Conservation (phyloP, 2,113 vertebrate species). For the Perognathus longimembris region DNA sequence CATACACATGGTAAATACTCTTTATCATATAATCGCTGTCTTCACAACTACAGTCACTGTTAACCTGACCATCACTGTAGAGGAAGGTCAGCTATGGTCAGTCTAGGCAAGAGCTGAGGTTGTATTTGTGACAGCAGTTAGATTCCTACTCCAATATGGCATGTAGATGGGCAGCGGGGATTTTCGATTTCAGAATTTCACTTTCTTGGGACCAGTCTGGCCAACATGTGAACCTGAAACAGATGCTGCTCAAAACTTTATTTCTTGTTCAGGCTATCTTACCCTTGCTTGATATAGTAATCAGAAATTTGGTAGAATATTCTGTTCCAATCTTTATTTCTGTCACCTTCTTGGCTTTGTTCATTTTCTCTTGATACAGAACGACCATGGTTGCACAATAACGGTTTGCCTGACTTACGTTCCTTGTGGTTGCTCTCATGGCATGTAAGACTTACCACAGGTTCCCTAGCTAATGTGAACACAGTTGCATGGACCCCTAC, state of each 20-base stretch:
- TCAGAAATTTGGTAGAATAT: not conserved
- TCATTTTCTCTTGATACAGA: not conserved
- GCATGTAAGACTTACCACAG: not conserved
- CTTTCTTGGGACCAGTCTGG: not conserved
- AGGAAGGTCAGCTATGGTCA: not conserved
- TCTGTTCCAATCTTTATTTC: not conserved
- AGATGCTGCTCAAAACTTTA: not conserved
- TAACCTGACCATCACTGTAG: not conserved
- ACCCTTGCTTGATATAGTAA: not conserved
- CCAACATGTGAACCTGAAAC: not conserved
- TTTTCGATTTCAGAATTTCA: slow-evolving; percentile 12
- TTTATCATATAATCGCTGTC: not conserved
- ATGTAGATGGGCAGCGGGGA: not conserved
- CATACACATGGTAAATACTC: not conserved
- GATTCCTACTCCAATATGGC: not conserved
- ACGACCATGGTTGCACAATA: not conserved
- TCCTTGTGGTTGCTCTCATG: not conserved
- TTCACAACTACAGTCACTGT: not conserved
- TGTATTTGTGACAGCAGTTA: not conserved
- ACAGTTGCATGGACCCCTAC: not conserved
- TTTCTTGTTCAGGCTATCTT: not conserved
- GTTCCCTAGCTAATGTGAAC: not conserved
- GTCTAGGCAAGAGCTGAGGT: not conserved
- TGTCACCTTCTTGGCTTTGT: not conserved
- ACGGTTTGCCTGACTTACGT: not conserved